These are phyloP conservation scores for Axis porcinus DNA, from an alignment of 2,113 vertebrate genomes.

Conservation along the genomic window DNA sequence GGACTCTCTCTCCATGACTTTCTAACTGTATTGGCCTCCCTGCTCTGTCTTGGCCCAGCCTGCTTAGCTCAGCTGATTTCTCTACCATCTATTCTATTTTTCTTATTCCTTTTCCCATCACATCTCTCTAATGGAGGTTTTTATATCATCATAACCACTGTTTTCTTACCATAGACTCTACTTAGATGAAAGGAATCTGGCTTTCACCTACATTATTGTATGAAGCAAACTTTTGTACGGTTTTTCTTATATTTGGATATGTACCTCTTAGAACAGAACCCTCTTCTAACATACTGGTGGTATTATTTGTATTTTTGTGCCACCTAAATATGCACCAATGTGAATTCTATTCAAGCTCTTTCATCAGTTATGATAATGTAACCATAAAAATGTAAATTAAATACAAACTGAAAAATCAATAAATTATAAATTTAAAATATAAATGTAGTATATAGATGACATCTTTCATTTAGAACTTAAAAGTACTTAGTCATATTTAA, in stretches of 20 bases:
- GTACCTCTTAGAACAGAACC: not conserved
- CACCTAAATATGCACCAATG: not conserved
- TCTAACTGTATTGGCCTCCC: not conserved
- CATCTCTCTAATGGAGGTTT: not conserved
- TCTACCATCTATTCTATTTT: not conserved
- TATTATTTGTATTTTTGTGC: not conserved
- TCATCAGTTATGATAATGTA: not conserved
- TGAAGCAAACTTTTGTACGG: not conserved
- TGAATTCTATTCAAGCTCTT: not conserved
- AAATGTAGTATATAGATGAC: not conserved
- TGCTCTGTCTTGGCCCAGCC: not conserved
- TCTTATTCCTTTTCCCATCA: not conserved
- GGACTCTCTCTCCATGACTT: not conserved
- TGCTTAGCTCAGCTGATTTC: not conserved
- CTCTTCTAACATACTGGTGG: not conserved
- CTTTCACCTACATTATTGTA: not conserved
- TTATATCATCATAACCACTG: not conserved
- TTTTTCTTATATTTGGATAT: not conserved
- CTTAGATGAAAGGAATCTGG: not conserved
- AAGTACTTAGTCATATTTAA: not conserved
- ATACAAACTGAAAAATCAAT: not conserved
- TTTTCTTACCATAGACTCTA: not conserved
- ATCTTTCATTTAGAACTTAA: slow-evolving; percentile 7
- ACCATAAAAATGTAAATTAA: not conserved
- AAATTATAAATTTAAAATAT: not conserved